Conservation (phyloP, 2,113 vertebrate species). For the Pelusios castaneus region DNA sequence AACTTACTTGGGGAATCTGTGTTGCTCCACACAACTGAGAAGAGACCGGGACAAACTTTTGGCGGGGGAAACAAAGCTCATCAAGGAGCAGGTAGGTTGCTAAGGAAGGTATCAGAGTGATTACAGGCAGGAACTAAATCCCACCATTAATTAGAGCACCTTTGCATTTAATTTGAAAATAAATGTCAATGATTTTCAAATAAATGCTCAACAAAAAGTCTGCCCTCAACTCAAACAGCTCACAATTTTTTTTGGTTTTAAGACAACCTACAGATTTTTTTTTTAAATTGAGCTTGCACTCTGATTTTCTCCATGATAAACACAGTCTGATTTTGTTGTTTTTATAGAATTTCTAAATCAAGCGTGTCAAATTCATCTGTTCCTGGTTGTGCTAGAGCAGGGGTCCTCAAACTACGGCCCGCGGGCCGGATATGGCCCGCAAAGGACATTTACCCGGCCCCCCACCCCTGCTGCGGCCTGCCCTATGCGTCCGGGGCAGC, state of each 20-base stretch:
- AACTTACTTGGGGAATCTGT: not conserved
- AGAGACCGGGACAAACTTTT: not conserved
- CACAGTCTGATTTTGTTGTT: not conserved
- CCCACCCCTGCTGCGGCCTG: too few species aligned
- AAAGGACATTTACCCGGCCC: too few species aligned
- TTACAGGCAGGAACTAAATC: not conserved
- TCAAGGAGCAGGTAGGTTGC: not conserved
- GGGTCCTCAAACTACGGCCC: too few species aligned
- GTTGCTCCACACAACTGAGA: not conserved
- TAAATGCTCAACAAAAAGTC: not conserved
- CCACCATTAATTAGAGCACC: not conserved
- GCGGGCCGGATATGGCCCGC: too few species aligned
- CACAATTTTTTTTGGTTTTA: not conserved
- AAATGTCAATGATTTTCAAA: not conserved
- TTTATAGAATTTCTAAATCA: not conserved
- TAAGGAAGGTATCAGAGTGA: not conserved
- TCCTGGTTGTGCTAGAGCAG: not conserved
- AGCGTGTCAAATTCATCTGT: not conserved
- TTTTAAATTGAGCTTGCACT: not conserved
- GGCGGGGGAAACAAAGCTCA: not conserved
- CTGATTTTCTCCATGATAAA: not conserved
- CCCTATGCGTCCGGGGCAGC: too few species aligned
- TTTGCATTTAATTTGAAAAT: not conserved
- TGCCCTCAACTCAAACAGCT: not conserved
- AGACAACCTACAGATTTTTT: not conserved